Conservation (phyloP, 2,888 invertebrate genomes). For the Acanthosepion lycidas region DNA sequence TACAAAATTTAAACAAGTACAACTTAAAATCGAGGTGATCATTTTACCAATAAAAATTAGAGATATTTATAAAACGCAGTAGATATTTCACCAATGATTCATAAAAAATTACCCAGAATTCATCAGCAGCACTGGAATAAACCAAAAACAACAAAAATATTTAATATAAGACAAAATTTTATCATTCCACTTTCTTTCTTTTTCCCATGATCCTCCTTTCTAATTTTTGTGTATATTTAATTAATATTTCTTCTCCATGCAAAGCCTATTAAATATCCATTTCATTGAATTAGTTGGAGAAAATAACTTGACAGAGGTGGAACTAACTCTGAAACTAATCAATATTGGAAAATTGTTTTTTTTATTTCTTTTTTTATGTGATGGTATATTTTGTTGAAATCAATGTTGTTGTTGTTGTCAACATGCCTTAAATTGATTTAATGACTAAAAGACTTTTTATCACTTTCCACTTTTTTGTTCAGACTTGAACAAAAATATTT, state of each 20-base stretch:
- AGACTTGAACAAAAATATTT: too few relatives aligned
- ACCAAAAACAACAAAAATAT: neutral
- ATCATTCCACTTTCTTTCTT: neutral
- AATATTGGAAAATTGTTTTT: neutral
- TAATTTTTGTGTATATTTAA: neutral
- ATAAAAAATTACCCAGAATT: neutral
- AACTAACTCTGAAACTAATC: neutral
- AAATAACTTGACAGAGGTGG: neutral
- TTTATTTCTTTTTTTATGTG: neutral
- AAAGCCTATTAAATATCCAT: neutral
- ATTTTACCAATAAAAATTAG: too few relatives aligned
- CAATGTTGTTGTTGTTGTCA: neutral
- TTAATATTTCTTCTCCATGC: neutral
- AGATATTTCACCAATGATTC: neutral
- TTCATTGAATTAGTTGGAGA: neutral
- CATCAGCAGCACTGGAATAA: neutral
- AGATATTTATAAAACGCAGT: too few relatives aligned
- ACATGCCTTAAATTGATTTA: too few relatives aligned
- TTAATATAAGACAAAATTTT: neutral
- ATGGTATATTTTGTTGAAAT: slow-evolving; percentile 4
- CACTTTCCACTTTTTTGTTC: too few relatives aligned
- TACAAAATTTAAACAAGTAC: too few relatives aligned
- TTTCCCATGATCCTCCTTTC: neutral
- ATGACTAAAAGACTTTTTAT: too few relatives aligned
- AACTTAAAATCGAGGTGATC: too few relatives aligned